Conservation (phyloP, 2,113 vertebrate genomes). For the Urocynchramus pylzowi region DNA sequence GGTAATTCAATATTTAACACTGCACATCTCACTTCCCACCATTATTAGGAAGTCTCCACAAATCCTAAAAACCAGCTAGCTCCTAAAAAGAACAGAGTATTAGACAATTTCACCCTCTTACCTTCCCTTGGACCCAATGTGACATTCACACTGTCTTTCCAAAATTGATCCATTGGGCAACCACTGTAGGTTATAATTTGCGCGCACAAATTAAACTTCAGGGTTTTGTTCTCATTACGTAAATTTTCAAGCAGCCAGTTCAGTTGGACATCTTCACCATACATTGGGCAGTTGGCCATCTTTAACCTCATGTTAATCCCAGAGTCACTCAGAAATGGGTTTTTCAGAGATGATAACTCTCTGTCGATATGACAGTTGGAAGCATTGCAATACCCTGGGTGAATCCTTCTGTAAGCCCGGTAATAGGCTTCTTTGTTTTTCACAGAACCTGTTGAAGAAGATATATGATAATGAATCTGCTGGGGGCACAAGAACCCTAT, state of each 20-base stretch:
- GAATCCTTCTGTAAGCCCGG: constrained; percentile 58
- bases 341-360: constrained; percentile 44
- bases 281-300: constrained; percentile 58
- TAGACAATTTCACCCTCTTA: not conserved
- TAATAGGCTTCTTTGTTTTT: constrained; percentile 62
- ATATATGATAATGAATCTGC: not conserved
- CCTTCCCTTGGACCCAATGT: constrained; percentile 51
- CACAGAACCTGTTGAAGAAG: constrained; percentile 45
- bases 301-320: constrained; percentile 57
- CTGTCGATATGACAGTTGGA: constrained; percentile 62
- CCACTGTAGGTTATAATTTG: constrained; percentile 57
- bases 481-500: not conserved
- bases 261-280: constrained; percentile 53
- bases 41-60: not conserved
- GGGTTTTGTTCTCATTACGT: constrained; percentile 27
- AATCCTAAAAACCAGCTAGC: not conserved
- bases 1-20: not conserved
- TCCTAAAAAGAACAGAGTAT: not conserved
- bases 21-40: not conserved
- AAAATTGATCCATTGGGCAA: constrained; percentile 46
- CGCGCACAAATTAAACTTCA: constrained; percentile 51
- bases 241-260: constrained; percentile 63
- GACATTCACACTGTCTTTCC: constrained; percentile 52
- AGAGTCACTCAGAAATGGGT: constrained; percentile 44
- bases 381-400: constrained; percentile 51